Evolutionary conservation across 2,888 invertebrate genomes (phyloP), one percentile per base, ranked within the genome.

Genomic region (Heteromurus nitidus): DNA sequence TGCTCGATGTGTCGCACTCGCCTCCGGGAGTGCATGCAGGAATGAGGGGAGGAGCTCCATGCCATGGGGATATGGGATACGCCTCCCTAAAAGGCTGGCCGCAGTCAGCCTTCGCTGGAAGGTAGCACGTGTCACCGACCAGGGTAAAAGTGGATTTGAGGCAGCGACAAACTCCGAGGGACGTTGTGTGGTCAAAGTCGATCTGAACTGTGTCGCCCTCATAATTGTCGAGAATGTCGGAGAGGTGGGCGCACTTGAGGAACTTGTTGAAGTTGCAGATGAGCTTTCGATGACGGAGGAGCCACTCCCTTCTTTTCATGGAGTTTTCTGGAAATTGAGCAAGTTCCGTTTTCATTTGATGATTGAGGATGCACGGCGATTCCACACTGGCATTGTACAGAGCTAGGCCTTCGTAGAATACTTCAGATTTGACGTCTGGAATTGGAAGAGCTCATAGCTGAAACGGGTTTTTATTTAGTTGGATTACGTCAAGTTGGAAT

Each of bases 131-230:
- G 18, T 30, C 30, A 16, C 16, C 18, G 1, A 60, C 30, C 18
- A 60, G 3, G 31, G 13, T 30, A 24, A n/a, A 60, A 2, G 11
- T 2, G 18, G 60, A 20, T 1, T 30, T 3, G 5, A 30, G 18
- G 31, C 60, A 60, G 1, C 60, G 30, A 30, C 60, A 60, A 3
- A 28, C 60, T 0, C 60, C 60, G 28, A 30, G 5, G 2, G 60
- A 60, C 7, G 2, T 30, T 1, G 3, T 18, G n/a, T 1, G 1
- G 13, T 60, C 31, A 7, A 60, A 0, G 31, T 28, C 11, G 18
- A 18, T 9, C 11, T 60, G 60, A 30, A 30, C 60, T n/a, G 60
- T 60, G 60, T 60, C 60, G n/a, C 18, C 31, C n/a, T 60, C 60
- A 13, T 60, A 30, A 5, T 28, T 18, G 3, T 28, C 3, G 60